phyloP scores from a whole-genome alignment of 2,797 vertebrate species.

The Malacoctenus gilli region DNA sequence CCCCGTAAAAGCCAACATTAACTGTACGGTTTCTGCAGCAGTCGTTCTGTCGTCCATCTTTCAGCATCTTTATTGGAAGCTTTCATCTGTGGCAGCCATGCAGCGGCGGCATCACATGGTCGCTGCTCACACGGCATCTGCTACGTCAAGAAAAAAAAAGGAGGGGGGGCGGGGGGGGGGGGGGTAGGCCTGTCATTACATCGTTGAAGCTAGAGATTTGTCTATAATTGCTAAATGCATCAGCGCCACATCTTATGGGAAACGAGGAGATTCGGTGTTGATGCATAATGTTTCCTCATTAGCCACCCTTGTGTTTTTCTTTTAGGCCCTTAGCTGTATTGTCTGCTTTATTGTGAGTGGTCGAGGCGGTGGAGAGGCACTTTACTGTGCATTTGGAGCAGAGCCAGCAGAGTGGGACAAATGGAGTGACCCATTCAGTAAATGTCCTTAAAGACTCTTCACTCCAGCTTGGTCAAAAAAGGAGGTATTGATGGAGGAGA shows the following conservation, averaged over 20 bases:
- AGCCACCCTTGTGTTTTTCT: constrained; percentile 35
- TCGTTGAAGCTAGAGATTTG: constrained; percentile 47
- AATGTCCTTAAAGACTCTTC: constrained; percentile 57
- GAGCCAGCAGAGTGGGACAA: constrained; percentile 66
- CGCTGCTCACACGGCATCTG: constrained; percentile 36
- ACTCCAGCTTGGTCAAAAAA: constrained; percentile 64
- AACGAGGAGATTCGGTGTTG: constrained; percentile 29
- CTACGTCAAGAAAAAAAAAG: constrained; percentile 27
- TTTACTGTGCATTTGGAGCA: constrained; percentile 57
- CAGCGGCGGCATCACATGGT: constrained; percentile 31
- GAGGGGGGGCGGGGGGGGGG: too few relatives aligned
- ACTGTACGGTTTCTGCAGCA: constrained; percentile 17
- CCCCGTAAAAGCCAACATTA: constrained; percentile 30
- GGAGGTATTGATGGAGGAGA: constrained; percentile 73
- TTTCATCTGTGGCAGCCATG: constrained; percentile 34
- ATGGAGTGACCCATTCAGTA: constrained; percentile 62
- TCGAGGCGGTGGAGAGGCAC: constrained; percentile 54
- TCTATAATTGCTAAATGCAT: constrained; percentile 62
- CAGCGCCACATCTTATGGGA: constrained; percentile 36
- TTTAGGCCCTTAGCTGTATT: constrained; percentile 48
- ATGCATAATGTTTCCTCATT: constrained; percentile 49
- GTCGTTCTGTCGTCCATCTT: constrained; percentile 16
- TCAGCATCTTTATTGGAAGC: constrained; percentile 18
- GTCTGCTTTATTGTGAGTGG: constrained; percentile 63
- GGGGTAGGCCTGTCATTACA: constrained; percentile 52